Percentiles rank a stretch among this genome's conserved stretches.
phyloP scores from a whole-genome alignment of 2,113 vertebrate species.

The Triplophysa tibetana region DNA sequence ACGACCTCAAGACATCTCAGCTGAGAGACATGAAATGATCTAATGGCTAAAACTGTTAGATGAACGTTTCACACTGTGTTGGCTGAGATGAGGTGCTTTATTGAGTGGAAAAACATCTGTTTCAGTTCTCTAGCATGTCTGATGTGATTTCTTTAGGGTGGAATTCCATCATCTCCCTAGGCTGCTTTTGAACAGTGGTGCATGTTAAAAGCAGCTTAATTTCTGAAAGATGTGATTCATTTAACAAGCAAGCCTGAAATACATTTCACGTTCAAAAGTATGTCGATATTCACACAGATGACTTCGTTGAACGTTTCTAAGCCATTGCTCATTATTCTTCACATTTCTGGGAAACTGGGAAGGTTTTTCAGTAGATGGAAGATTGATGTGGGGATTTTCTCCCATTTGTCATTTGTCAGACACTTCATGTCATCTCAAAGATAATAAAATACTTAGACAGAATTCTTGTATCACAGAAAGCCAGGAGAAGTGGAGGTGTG shows the following conservation, averaged over 20 bases:
- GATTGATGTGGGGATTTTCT: too few relatives aligned
- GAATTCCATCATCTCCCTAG: slow-evolving; percentile 35
- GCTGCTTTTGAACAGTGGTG: slow-evolving; percentile 8
- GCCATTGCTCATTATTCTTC: too few relatives aligned
- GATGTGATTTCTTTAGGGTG: slow-evolving; percentile 36
- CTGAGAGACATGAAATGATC: slow-evolving; percentile 8
- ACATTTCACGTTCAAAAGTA: too few relatives aligned
- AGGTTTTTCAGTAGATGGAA: too few relatives aligned
- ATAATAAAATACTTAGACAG: not conserved
- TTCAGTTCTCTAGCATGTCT: slow-evolving; percentile 36
- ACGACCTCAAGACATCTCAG: slow-evolving; percentile 14
- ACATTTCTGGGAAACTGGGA: too few relatives aligned
- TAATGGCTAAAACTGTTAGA: slow-evolving; percentile 10
- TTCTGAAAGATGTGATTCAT: slow-evolving; percentile 26
- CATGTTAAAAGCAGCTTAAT: slow-evolving; percentile 17
- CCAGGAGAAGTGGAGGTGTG: not conserved
- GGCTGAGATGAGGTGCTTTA: not conserved
- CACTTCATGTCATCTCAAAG: too few relatives aligned
- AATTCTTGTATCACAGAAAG: not conserved
- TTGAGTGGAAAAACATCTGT: slow-evolving; percentile 52
- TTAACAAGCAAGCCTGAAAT: not conserved
- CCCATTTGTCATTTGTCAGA: too few relatives aligned
- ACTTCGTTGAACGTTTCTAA: not conserved
- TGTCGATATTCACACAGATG: too few relatives aligned
- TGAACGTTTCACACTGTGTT: slow-evolving; percentile 31